A percentile compares a stretch with the other conserved stretches of the same genome.
These are phyloP conservation scores for Pinctada fucata DNA, from an alignment of 2,888 invertebrate species.

Conservation along the genomic window DNA sequence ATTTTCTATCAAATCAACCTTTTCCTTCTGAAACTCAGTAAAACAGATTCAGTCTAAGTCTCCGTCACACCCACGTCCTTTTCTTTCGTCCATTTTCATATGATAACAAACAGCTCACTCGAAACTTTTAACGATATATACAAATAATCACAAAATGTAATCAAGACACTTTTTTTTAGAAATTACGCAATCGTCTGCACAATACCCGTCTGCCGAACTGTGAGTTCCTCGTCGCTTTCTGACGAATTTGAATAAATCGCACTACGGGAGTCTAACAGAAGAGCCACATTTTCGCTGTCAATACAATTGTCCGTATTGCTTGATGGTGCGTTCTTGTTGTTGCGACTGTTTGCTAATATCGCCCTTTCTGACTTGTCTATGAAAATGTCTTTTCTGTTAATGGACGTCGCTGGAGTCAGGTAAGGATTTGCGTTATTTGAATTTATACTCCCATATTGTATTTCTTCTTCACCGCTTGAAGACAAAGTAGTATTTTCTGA, in stretches of 20 bases:
- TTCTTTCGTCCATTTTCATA: too few species aligned
- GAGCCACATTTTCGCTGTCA: slow-evolving; percentile 29
- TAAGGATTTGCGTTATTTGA: slow-evolving; percentile 18
- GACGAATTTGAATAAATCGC: slow-evolving; percentile 27
- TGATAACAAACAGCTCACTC: too few species aligned
- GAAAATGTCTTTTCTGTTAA: slow-evolving; percentile 2
- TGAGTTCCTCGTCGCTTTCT: slow-evolving; percentile 27
- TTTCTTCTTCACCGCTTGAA: neutral
- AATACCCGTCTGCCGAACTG: slow-evolving; percentile 5
- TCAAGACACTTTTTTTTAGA: too few species aligned
- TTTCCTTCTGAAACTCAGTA: too few species aligned
- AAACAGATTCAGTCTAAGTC: too few species aligned
- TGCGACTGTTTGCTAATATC: neutral
- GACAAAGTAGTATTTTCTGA: too few species aligned
- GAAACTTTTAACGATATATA: too few species aligned
- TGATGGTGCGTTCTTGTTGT: neutral
- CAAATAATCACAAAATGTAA: too few species aligned
- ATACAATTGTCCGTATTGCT: neutral
- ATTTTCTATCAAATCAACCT: too few species aligned
- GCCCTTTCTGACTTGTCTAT: neutral
- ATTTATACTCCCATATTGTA: neutral
- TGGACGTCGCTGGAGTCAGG: slow-evolving; percentile 27
- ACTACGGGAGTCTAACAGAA: slow-evolving; percentile 25
- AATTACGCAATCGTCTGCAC: too few species aligned
- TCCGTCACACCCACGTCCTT: too few species aligned